Conservation (phyloP, 2,797 vertebrate genomes). For the Sebastes minor region DNA sequence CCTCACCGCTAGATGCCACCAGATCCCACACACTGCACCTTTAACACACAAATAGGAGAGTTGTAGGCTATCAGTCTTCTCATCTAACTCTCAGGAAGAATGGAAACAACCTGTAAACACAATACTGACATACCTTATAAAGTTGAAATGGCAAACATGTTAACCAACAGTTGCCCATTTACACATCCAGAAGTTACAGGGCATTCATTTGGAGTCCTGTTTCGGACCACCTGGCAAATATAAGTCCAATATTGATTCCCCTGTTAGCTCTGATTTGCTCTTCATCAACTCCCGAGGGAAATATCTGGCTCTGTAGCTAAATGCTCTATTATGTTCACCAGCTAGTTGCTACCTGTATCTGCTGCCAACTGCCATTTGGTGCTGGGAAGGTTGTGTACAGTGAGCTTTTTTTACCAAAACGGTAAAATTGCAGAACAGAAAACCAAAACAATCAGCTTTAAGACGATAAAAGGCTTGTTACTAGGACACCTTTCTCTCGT, state of each 20-base stretch:
- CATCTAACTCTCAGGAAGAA: neutral
- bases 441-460: neutral
- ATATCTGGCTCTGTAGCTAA: neutral
- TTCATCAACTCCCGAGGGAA: no score
- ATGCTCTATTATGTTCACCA: neutral
- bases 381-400: neutral
- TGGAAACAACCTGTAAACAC: neutral
- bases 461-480: neutral
- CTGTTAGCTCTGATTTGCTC: no score
- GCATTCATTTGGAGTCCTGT: neutral
- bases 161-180: neutral
- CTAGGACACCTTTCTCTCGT: no score
- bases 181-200: neutral
- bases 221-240: neutral
- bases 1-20: no score
- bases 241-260: no score
- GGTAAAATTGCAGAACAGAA: neutral
- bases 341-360: neutral
- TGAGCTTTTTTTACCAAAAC: neutral
- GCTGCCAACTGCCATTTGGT: neutral
- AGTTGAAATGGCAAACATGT: neutral
- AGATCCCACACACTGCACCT: no score
- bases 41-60: neutral
- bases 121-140: neutral
- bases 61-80: neutral